These are phyloP conservation scores for Boloria euphrosyne DNA, from an alignment of 2,888 invertebrate species.

Conservation along the genomic window DNA sequence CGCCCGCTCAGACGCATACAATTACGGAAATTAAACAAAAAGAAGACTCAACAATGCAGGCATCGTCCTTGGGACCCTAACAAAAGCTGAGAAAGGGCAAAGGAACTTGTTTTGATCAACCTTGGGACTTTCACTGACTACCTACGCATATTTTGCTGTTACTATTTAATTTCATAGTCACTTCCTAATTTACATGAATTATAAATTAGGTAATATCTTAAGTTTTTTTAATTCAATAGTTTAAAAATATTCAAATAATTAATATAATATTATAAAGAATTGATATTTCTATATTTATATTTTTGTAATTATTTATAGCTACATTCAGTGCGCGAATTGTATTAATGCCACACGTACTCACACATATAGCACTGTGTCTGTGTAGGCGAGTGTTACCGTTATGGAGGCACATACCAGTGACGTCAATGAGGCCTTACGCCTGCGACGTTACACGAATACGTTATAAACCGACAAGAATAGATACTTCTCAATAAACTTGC, in stretches of 20 bases:
- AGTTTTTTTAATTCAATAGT: background rate
- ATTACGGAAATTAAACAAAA: conserved; percentile 71
- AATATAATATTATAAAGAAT: too few relatives aligned
- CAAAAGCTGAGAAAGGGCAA: conserved; percentile 81
- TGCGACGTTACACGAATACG: conserved; percentile 73
- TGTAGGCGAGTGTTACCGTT: conserved; percentile 79
- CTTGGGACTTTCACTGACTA: conserved; percentile 80
- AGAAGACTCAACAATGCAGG: conserved; percentile 72
- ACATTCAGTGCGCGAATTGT: conserved; percentile 38
- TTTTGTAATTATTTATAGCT: too few relatives aligned
- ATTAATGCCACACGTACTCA: conserved; percentile 54
- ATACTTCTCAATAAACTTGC: conserved; percentile 47
- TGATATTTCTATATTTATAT: too few relatives aligned
- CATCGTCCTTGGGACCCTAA: conserved; percentile 77
- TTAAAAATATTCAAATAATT: background rate
- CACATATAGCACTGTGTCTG: conserved; percentile 51
- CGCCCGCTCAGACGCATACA: conserved; percentile 75
- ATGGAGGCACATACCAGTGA: conserved; percentile 81
- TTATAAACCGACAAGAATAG: conserved; percentile 65
- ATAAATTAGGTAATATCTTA: background rate
- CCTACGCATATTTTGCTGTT: conserved; percentile 61
- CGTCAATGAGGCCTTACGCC: conserved; percentile 77
- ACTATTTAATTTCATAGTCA: conserved; percentile 25
- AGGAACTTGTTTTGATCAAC: conserved; percentile 76
- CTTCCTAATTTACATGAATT: conserved; percentile 23